These are phyloP conservation scores for Montifringilla adamsi DNA, from an alignment of 2,113 vertebrate species.

Conservation along the genomic window DNA sequence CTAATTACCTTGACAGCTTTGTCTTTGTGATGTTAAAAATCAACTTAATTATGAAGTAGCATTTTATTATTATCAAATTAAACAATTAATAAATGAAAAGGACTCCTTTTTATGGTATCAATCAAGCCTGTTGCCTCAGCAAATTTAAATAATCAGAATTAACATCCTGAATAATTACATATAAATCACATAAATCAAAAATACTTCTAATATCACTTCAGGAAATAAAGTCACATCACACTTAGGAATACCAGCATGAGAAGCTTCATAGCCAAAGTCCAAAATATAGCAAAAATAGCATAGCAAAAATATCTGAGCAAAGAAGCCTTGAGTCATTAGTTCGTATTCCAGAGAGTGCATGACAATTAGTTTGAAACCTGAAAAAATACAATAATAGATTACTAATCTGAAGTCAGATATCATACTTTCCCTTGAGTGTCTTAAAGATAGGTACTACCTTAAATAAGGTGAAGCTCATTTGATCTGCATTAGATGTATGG, in stretches of 20 bases:
- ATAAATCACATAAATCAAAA: slow-evolving; percentile 36
- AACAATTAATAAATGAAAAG: slow-evolving; percentile 26
- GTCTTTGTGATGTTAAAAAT: neutral
- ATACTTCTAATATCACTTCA: slow-evolving; percentile 22
- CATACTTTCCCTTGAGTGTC: neutral
- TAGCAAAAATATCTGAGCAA: neutral
- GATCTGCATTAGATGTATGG: neutral
- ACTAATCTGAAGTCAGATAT: neutral
- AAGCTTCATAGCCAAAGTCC: neutral
- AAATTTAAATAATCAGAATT: slow-evolving; percentile 35
- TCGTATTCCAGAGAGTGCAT: neutral
- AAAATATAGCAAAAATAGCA: neutral
- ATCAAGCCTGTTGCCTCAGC: neutral
- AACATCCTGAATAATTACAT: slow-evolving; percentile 18
- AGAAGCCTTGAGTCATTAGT: neutral
- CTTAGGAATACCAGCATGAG: neutral
- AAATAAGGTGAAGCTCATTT: neutral
- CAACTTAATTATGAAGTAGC: neutral
- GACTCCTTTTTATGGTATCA: neutral
- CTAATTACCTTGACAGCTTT: neutral
- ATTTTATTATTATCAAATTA: slow-evolving; percentile 7
- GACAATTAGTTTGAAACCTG: neutral
- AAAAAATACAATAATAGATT: neutral
- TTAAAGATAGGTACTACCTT: neutral
- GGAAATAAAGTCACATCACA: slow-evolving; percentile 15